These are phyloP conservation scores for Oplegnathus fasciatus DNA, from an alignment of 2,113 vertebrate species.

Conservation along the genomic window DNA sequence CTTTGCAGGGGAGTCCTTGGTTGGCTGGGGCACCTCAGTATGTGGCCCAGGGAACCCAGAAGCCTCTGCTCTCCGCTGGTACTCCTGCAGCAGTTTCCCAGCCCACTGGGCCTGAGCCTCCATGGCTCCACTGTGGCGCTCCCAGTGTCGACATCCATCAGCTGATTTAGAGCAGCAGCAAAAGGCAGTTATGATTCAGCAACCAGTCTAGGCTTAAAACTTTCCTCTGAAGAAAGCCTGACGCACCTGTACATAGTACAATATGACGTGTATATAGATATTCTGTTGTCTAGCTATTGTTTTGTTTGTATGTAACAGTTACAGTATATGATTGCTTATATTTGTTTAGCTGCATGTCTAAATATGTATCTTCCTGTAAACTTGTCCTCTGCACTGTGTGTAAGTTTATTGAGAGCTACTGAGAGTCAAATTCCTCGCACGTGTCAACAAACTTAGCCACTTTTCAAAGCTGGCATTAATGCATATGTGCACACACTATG, in stretches of 20 bases:
- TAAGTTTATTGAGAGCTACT: not conserved
- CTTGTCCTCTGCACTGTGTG: not conserved
- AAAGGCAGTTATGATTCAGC: not conserved
- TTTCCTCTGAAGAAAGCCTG: not conserved
- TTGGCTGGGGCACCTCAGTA: slow-evolving; percentile 46
- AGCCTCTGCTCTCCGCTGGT: slow-evolving; percentile 87
- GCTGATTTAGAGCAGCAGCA: slow-evolving; percentile 42
- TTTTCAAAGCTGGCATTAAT: not conserved
- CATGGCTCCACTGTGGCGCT: slow-evolving; percentile 93
- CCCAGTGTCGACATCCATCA: slow-evolving; percentile 92
- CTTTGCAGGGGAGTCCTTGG: slow-evolving; percentile 82
- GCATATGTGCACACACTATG: not conserved
- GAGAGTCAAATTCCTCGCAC: not conserved
- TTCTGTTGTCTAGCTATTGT: not conserved
- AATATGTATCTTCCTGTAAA: not conserved
- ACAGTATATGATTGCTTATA: not conserved
- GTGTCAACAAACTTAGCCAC: not conserved
- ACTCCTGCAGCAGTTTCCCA: slow-evolving; percentile 89
- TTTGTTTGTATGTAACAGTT: not conserved
- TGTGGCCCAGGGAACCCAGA: slow-evolving; percentile 77
- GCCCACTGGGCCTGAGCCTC: slow-evolving; percentile 94
- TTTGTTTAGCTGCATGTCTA: not conserved
- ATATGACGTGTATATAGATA: not conserved
- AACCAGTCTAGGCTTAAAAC: not conserved
- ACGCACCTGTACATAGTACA: not conserved